A percentile compares a stretch with the other conserved stretches of the same genome.
These are phyloP conservation scores for Alloplasta piceator DNA, from an alignment of 2,888 invertebrate species.

Conservation along the genomic window DNA sequence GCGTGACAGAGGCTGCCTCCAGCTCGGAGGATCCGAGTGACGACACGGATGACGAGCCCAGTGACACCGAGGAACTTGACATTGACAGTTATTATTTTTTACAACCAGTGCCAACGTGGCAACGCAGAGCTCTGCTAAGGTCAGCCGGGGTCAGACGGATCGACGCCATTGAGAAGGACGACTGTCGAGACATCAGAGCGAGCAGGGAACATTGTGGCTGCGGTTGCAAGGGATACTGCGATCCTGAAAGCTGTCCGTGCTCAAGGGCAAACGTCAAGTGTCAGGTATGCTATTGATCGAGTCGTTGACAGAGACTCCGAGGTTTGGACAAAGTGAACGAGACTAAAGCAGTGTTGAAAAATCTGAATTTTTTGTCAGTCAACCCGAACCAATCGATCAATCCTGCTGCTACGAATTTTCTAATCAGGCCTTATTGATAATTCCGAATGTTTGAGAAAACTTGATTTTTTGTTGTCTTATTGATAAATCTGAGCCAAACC, in stretches of 20 bases:
- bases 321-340: too few relatives aligned
- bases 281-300: slow-evolving; percentile 86
- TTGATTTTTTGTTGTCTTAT: too few relatives aligned
- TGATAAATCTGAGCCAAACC: too few relatives aligned
- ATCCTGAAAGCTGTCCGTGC: slow-evolving; percentile 97
- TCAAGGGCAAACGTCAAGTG: slow-evolving; percentile 98
- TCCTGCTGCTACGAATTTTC: too few relatives aligned
- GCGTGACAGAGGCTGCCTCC: slow-evolving; percentile 85
- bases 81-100: slow-evolving; percentile 95
- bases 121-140: slow-evolving; percentile 93
- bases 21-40: slow-evolving; percentile 90
- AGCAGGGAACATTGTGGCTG: slow-evolving; percentile 98
- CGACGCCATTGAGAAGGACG: slow-evolving; percentile 96
- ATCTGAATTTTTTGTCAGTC: too few relatives aligned
- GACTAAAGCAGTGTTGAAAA: too few relatives aligned
- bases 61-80: slow-evolving; percentile 93
- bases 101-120: slow-evolving; percentile 96
- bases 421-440: too few relatives aligned
- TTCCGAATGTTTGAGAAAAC: too few relatives aligned
- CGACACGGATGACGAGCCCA: slow-evolving; percentile 93
- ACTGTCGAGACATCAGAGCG: slow-evolving; percentile 95
- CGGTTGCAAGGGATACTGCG: slow-evolving; percentile 95
- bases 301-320: too few relatives aligned
- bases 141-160: slow-evolving; percentile 98
- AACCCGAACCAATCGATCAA: too few relatives aligned